Conservation (phyloP, 1,140 invertebrate genomes). For the Hylyphantes graminicola region DNA sequence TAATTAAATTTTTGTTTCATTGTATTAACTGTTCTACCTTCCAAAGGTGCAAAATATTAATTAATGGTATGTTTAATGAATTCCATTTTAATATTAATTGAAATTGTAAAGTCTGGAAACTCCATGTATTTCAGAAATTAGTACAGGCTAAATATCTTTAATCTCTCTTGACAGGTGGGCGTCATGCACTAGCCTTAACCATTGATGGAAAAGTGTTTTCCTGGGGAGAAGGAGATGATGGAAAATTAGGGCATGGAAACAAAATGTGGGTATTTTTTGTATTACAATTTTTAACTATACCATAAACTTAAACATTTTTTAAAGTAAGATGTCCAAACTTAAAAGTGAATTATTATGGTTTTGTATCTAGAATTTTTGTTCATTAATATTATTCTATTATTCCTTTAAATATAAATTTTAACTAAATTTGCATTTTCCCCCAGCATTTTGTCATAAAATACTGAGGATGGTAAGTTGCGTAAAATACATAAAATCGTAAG, state of each 20-base stretch:
- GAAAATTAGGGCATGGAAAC: slow-evolving; percentile 93
- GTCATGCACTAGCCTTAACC: slow-evolving; percentile 92
- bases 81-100: too few species aligned
- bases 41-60: too few species aligned
- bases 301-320: not conserved
- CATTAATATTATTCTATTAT: not conserved
- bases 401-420: too few species aligned
- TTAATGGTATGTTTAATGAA: too few species aligned
- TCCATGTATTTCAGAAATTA: too few species aligned
- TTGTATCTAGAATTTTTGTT: not conserved
- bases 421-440: too few species aligned
- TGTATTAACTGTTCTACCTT: too few species aligned
- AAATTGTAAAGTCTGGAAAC: too few species aligned
- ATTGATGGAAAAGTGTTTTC: slow-evolving; percentile 94
- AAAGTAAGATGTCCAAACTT: not conserved
- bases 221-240: slow-evolving; percentile 97
- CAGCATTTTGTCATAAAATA: too few species aligned
- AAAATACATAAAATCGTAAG: too few species aligned
- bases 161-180: slow-evolving; percentile 88
- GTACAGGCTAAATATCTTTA: not conserved
- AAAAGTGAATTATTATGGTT: not conserved
- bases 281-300: not conserved
- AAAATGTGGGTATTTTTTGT: slow-evolving; percentile 73
- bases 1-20: too few species aligned
- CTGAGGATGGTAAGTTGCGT: too few species aligned